phyloP scores from a whole-genome alignment of 2,113 vertebrate genomes.

The Phycodurus eques region DNA sequence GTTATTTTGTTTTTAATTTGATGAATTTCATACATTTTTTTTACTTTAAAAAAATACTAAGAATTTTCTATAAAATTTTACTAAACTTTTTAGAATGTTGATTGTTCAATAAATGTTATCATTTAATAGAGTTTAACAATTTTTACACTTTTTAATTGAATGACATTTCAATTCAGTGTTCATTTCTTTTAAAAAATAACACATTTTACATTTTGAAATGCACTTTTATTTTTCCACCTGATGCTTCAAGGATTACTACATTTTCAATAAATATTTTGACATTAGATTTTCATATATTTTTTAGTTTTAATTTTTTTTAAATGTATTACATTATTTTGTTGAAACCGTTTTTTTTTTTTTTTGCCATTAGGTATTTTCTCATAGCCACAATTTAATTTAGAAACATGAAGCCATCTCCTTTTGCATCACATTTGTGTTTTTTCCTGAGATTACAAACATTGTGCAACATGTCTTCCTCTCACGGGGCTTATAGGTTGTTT shows the following conservation, averaged over 20 bases:
- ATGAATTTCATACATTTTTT: not conserved
- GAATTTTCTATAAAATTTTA: not conserved
- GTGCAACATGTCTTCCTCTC: slow-evolving; percentile 25
- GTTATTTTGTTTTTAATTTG: too few species aligned
- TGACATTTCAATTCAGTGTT: not conserved
- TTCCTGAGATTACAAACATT: slow-evolving; percentile 16
- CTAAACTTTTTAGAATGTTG: too few species aligned
- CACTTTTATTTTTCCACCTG: not conserved
- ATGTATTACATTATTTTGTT: not conserved
- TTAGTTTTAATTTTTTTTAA: not conserved
- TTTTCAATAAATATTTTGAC: not conserved
- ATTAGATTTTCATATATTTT: not conserved
- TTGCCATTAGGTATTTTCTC: not conserved
- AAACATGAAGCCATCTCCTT: not conserved
- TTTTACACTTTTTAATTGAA: too few species aligned
- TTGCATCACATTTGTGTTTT: slow-evolving; percentile 17
- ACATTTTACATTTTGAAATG: not conserved
- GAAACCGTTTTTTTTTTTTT: not conserved
- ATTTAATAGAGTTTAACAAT: too few species aligned
- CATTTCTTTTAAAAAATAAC: too few species aligned
- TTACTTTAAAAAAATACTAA: not conserved
- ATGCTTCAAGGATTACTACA: not conserved
- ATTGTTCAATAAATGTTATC: too few species aligned
- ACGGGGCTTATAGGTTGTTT: slow-evolving; percentile 18
- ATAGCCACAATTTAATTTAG: not conserved